Conservation (phyloP, 2,888 invertebrate genomes). For the Chymomyza caudatula region DNA sequence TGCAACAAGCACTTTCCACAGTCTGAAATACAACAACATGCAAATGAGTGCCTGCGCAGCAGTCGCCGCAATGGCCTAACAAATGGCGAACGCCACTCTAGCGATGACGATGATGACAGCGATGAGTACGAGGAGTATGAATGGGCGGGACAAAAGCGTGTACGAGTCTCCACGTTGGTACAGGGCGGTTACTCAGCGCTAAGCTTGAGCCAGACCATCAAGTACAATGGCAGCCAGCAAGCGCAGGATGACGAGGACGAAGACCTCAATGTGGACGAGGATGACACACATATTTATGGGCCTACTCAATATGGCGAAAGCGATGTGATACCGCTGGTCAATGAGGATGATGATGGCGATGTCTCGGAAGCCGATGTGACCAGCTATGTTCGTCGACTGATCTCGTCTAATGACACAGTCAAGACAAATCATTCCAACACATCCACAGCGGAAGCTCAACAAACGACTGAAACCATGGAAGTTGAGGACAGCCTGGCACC, state of each 20-base stretch:
- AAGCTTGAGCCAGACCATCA: conserved; percentile 74
- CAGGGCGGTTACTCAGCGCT: conserved; percentile 82
- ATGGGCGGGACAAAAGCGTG: conserved; percentile 93
- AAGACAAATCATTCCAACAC: conserved; percentile 44
- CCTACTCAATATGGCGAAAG: conserved; percentile 90
- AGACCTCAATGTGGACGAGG: conserved; percentile 90
- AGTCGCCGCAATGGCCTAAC: conserved; percentile 38
- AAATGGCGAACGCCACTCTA: conserved; percentile 73
- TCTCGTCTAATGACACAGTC: conserved; percentile 54
- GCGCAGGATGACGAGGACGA: conserved; percentile 80
- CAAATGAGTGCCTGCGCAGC: conserved; percentile 82
- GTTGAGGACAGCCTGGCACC: conserved; percentile 11
- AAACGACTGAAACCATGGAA: conserved; percentile 25
- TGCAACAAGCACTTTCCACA: conserved; percentile 86
- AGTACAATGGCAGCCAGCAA: conserved; percentile 52
- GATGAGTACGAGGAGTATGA: conserved; percentile 89
- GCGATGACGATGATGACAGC: conserved; percentile 82
- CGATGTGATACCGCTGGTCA: conserved; percentile 81
- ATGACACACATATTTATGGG: conserved; percentile 90
- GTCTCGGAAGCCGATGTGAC: conserved; percentile 67
- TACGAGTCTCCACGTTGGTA: conserved; percentile 85
- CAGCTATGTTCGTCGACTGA: conserved; percentile 74
- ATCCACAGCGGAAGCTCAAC: conserved; percentile 1
- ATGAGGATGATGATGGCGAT: conserved; percentile 76
- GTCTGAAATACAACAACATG: conserved; percentile 86